Base-by-base conservation (phyloP, 2,888 invertebrate species). In the Leuctra nigra region DNA sequence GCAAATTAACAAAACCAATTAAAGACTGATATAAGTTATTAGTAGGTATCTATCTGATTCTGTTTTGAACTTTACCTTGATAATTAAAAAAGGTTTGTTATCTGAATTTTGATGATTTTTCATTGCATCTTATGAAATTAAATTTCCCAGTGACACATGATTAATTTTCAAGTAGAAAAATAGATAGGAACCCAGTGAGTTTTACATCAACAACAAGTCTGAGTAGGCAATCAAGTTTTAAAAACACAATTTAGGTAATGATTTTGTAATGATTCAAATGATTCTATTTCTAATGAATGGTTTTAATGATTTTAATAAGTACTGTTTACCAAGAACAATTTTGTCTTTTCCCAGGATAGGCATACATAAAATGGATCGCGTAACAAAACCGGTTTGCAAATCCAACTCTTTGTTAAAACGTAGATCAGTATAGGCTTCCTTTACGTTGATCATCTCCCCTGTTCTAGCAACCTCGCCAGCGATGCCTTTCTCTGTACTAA, bases 381-480 rank as follows among this genome's bases (percentile, higher is more conserved):
- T 78, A 1, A 80, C 77, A 16, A 75, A 75, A 1, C 80, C 80
- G 0, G 77, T 76, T 23, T 74, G 75, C 3, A 74, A 73, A 62
- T 81, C 80, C 13, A 78, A 70, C 56, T 79, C 78, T 50, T 74
- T 77, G 24, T 68, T 62, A 64, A 80, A 80, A 16, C 79, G 71
- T 0, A 72, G 65, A 67, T 82, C 82, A 47, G 72, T 75, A 67
- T 77, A 79, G 1, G 78, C 77, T 61, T 82, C 79, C 16, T 67
- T 66, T 1, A 82, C 69, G 66, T 82, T 82, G 9, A 81, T 63
- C 0, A 68, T 61, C 14, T 69, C 65, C 0, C 78, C 77, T 0
- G 76, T 77, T 41, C 72, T 68, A 0, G 78, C 78, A 1, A 79
- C 81, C 1, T 73, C 61, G 1, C 77, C 77, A 0, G 77, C 79